Percentiles rank a stretch among this genome's conserved stretches.
These are phyloP conservation scores for Sylvilagus bachmani DNA, from an alignment of 2,113 vertebrate species.

Conservation along the genomic window DNA sequence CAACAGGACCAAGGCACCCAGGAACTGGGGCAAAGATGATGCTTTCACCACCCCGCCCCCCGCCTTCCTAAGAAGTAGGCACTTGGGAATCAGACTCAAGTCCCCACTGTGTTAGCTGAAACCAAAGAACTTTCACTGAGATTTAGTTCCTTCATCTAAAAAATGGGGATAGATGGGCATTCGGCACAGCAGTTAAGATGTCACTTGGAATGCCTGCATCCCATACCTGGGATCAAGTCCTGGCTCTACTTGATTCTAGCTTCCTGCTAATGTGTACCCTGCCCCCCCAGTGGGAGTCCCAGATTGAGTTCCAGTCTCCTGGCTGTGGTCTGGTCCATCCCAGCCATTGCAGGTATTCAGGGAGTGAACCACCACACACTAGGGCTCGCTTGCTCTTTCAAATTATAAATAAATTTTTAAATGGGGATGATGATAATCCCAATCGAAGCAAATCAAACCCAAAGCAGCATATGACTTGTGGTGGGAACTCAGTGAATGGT, in stretches of 20 bases:
- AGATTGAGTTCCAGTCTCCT: too few species aligned
- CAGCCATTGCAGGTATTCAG: too few species aligned
- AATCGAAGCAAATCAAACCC: conserved; percentile 47
- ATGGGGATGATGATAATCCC: not conserved
- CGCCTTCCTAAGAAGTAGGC: not conserved
- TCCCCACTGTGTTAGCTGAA: not conserved
- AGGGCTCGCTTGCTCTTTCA: too few species aligned
- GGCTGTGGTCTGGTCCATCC: too few species aligned
- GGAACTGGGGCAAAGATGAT: not conserved
- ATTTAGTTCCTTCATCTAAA: conserved; percentile 29
- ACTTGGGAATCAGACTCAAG: conserved; percentile 38
- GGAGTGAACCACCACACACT: too few species aligned
- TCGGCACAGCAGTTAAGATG: too few species aligned
- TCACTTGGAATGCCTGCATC: too few species aligned
- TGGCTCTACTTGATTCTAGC: too few species aligned
- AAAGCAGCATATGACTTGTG: not conserved
- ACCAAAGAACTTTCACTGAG: conserved; percentile 21
- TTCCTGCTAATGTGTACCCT: too few species aligned
- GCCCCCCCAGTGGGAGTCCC: too few species aligned
- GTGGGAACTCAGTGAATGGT: conserved; percentile 49
- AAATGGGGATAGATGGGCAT: not conserved
- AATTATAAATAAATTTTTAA: not conserved
- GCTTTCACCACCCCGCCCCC: not conserved
- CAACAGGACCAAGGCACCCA: not conserved
- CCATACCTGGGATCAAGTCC: too few species aligned